Conservation (phyloP, 2,888 invertebrate genomes). For the Lasiommata megera region DNA sequence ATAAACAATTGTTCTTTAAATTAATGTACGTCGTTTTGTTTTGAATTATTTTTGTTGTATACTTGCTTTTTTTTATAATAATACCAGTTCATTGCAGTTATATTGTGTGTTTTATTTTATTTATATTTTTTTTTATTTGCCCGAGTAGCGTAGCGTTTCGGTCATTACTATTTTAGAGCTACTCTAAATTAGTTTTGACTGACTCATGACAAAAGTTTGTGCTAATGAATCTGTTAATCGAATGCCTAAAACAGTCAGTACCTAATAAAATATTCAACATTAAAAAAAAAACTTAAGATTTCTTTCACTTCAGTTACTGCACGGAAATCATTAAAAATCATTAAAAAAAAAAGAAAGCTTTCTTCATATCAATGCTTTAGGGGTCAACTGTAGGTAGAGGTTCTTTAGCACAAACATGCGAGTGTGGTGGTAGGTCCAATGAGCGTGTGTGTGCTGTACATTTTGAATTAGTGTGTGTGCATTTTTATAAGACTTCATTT, state of each 20-base stretch:
- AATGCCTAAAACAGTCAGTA: slow-evolving; percentile 37
- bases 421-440: slow-evolving; percentile 53
- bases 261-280: slow-evolving; percentile 33
- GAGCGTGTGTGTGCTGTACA: slow-evolving; percentile 44
- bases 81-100: slow-evolving; percentile 88
- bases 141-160: slow-evolving; percentile 61
- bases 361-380: slow-evolving; percentile 10
- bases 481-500: slow-evolving; percentile 52
- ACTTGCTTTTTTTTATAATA: slow-evolving; percentile 87
- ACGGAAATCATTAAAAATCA: slow-evolving; percentile 12
- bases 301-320: slow-evolving; percentile 18
- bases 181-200: slow-evolving; percentile 50
- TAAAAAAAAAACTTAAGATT: slow-evolving; percentile 21
- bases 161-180: slow-evolving; percentile 49
- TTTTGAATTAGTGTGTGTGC: slow-evolving; percentile 53
- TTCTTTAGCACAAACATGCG: slow-evolving; percentile 64
- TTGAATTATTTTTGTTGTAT: slow-evolving; percentile 88
- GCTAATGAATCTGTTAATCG: slow-evolving; percentile 52
- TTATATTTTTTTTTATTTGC: slow-evolving; percentile 61
- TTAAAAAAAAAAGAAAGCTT: too few relatives aligned
- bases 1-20: slow-evolving; percentile 88
- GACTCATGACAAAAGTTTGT: slow-evolving; percentile 54
- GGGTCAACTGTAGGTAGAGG: slow-evolving; percentile 21
- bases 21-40: slow-evolving; percentile 89
- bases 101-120: slow-evolving; percentile 83